Evolutionary conservation across 1,140 invertebrate genomes (phyloP).

Genomic region (Leucophenga varia): DNA sequence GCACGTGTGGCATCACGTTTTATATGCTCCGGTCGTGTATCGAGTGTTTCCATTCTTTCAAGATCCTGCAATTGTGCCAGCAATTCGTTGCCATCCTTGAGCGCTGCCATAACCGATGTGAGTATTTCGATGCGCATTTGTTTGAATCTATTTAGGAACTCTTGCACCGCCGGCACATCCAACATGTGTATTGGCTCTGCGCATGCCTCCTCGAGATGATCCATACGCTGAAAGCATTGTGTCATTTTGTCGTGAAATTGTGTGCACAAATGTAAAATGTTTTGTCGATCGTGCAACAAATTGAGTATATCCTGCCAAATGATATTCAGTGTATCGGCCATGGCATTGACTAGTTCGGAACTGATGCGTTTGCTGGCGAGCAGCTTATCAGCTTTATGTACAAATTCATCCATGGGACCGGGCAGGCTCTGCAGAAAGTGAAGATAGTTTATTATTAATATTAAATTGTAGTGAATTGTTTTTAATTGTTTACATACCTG

Average conservation of each 20-base stretch:
- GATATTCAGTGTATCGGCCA: constrained; percentile 84
- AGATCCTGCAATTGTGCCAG: constrained; percentile 71
- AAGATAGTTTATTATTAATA: neutral
- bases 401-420: constrained; percentile 85
- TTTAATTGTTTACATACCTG: constrained; percentile 63
- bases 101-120: constrained; percentile 72
- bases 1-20: constrained; percentile 66
- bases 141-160: constrained; percentile 66
- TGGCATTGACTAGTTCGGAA: constrained; percentile 82
- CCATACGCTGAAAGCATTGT: constrained; percentile 71
- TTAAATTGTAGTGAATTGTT: neutral
- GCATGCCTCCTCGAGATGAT: constrained; percentile 68
- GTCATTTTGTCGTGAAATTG: constrained; percentile 71
- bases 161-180: constrained; percentile 69
- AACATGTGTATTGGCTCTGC: constrained; percentile 65
- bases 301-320: constrained; percentile 87
- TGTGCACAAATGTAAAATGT: constrained; percentile 75
- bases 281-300: constrained; percentile 74
- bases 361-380: constrained; percentile 76
- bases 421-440: constrained; percentile 78
- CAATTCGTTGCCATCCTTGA: constrained; percentile 77
- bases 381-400: constrained; percentile 81
- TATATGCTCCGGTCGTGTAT: constrained; percentile 73
- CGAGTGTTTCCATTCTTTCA: constrained; percentile 67
- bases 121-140: constrained; percentile 69